Conservation (phyloP, 2,888 invertebrate species). For the Graphium colonna region DNA sequence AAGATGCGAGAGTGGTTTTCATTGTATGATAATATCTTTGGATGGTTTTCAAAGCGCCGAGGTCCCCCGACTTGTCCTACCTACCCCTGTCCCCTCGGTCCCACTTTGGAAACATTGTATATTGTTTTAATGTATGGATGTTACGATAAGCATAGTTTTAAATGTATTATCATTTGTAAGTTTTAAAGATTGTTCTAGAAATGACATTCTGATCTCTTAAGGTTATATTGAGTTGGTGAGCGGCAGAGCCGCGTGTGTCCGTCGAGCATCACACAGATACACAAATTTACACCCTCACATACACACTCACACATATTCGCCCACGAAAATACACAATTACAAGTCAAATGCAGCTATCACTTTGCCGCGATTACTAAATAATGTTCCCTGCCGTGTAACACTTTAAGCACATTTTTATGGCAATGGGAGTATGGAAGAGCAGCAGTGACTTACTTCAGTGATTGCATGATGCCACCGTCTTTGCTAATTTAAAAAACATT, state of each 20-base stretch:
- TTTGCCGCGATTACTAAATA: no score
- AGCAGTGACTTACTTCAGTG: no score
- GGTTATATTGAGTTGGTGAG: constrained; percentile 55
- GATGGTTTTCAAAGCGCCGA: constrained; percentile 34
- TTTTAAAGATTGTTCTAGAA: constrained; percentile 67
- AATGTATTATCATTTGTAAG: constrained; percentile 71
- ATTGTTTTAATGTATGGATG: constrained; percentile 71
- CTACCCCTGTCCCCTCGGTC: neutral
- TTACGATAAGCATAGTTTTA: constrained; percentile 63
- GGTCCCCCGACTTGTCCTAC: constrained; percentile 10
- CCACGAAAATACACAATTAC: neutral
- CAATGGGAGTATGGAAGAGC: no score
- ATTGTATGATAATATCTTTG: constrained; percentile 49
- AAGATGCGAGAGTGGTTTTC: constrained; percentile 57
- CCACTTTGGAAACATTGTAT: constrained; percentile 52
- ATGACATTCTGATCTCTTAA: constrained; percentile 78
- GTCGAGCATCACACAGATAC: constrained; percentile 46
- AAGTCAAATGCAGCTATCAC: neutral
- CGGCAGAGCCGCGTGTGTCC: constrained; percentile 42
- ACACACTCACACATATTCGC: neutral
- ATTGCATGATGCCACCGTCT: no score
- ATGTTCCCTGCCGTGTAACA: no score
- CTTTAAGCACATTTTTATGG: no score
- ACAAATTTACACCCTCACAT: constrained; percentile 24
- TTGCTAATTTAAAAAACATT: no score